These are phyloP conservation scores for Dreissena rostriformis DNA, from an alignment of 1,140 invertebrate species.

Conservation along the genomic window DNA sequence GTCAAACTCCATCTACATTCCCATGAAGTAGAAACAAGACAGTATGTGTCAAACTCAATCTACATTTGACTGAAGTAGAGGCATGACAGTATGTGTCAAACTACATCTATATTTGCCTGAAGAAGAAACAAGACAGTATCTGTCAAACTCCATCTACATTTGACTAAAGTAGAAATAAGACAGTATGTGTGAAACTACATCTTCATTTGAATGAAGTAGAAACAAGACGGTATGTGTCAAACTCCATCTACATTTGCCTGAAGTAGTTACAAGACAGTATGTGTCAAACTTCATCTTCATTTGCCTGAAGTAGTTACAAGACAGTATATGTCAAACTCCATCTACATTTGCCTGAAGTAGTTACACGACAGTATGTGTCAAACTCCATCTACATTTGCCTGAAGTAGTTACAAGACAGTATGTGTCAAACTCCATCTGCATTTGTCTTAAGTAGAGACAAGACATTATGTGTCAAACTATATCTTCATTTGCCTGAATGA, in stretches of 20 bases:
- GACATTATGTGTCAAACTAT: not conserved
- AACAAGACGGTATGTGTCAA: slow-evolving; percentile 63
- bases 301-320: slow-evolving; percentile 41
- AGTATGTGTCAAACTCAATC: slow-evolving; percentile 75
- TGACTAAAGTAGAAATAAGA: slow-evolving; percentile 71
- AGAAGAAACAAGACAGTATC: slow-evolving; percentile 68
- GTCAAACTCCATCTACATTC: slow-evolving; percentile 79
- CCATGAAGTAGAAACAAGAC: slow-evolving; percentile 66
- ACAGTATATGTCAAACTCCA: slow-evolving; percentile 76
- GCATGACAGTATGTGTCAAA: not conserved
- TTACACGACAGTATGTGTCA: slow-evolving; percentile 72
- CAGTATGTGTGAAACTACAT: slow-evolving; percentile 78
- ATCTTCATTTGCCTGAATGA: too few species aligned
- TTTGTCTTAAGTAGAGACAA: slow-evolving; percentile 20
- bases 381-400: slow-evolving; percentile 80
- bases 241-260: slow-evolving; percentile 80
- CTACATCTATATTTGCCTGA: too few species aligned
- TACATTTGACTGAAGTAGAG: slow-evolving; percentile 77
- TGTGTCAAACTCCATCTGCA: too few species aligned
- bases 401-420: slow-evolving; percentile 49
- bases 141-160: slow-evolving; percentile 79
- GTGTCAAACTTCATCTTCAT: too few species aligned
- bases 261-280: slow-evolving; percentile 53
- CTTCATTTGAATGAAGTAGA: slow-evolving; percentile 77
- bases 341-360: slow-evolving; percentile 77